Evolutionary conservation across 2,888 invertebrate species (phyloP).

Genomic region (Dryocosmus kuriphilus): DNA sequence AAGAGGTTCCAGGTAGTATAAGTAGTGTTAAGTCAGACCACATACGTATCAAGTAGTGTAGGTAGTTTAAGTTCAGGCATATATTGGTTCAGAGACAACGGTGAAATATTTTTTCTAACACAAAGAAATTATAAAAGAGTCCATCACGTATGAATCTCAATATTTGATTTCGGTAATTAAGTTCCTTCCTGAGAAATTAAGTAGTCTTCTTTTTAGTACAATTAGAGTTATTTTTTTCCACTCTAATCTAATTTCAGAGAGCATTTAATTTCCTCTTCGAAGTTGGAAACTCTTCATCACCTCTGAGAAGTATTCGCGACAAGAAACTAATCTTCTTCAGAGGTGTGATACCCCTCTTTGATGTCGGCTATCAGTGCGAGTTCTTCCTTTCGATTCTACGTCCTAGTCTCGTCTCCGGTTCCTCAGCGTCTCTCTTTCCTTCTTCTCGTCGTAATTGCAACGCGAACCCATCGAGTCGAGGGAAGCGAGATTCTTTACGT

Average conservation of each 20-base stretch:
- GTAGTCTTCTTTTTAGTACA: too few species aligned
- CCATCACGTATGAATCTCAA: too few species aligned
- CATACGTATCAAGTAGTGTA: too few species aligned
- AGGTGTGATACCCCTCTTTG: conserved; percentile 34
- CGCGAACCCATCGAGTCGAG: conserved; percentile 51
- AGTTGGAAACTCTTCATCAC: conserved; percentile 12
- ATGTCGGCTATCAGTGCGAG: conserved; percentile 50
- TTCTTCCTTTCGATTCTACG: conserved; percentile 47
- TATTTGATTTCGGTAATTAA: too few species aligned
- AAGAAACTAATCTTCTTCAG: conserved; percentile 26
- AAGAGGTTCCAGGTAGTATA: too few species aligned
- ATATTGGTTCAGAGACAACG: too few species aligned
- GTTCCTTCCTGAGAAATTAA: too few species aligned
- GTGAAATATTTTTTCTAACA: too few species aligned
- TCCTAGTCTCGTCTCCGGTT: conserved; percentile 49
- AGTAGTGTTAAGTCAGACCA: too few species aligned
- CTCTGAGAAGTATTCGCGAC: conserved; percentile 18
- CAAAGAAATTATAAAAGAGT: too few species aligned
- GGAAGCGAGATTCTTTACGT: conserved; percentile 31
- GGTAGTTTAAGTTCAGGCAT: too few species aligned
- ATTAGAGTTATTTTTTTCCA: too few species aligned
- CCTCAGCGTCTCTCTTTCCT: conserved; percentile 45
- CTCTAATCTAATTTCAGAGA: conserved; percentile 20
- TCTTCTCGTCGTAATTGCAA: conserved; percentile 55
- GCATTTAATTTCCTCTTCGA: conserved; percentile 2